Evolutionary conservation across 2,888 invertebrate genomes (phyloP), one percentile per base, ranked within the genome.

Genomic region (Merodon equestris): DNA sequence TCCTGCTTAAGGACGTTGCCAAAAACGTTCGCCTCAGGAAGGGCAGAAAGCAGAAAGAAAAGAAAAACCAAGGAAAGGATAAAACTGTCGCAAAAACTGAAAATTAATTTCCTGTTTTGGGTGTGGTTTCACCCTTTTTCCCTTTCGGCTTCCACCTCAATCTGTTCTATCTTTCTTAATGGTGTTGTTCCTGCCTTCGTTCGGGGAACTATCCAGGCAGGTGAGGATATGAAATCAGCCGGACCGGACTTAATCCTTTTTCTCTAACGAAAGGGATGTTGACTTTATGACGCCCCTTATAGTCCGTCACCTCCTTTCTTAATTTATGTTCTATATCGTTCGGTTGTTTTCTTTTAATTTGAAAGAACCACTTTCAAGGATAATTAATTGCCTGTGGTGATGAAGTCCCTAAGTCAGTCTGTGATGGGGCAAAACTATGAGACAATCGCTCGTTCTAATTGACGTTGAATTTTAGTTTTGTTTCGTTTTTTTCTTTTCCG

Each of bases 321-420:
- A 27, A 27, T 10, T 36, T 64, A 34, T 18, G 5, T n/a, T 3
- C 36, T 56, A 36, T 50, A 13, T 40, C 45, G 60, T 14, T 66
- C 50, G 44, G 47, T 57, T 77, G 77, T 77, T 77, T 72, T 61
- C 61, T 67, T 77, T 77, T 77, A 77, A 77, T 77, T 77, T 67
- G 40, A 67, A 66, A 66, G 42, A 47, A 75, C 10, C 58, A 57
- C 56, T 48, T 40, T n/a, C 51, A 72, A 63, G 67, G 72, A 77
- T 77, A 77, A 67, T 72, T 77, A 77, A 72, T 77, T 77, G 67
- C 44, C 67, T 53, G 48, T 42, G 54, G 54, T 17, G 17, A 27
- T 7, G 7, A 27, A 27, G 27, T 27, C 27, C 27, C 27, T 27
- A 27, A 19, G 54, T 61, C 45, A 40, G 56, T 61, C 45, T 60